Conservation (phyloP, 2,113 vertebrate species). For the Mobula birostris region DNA sequence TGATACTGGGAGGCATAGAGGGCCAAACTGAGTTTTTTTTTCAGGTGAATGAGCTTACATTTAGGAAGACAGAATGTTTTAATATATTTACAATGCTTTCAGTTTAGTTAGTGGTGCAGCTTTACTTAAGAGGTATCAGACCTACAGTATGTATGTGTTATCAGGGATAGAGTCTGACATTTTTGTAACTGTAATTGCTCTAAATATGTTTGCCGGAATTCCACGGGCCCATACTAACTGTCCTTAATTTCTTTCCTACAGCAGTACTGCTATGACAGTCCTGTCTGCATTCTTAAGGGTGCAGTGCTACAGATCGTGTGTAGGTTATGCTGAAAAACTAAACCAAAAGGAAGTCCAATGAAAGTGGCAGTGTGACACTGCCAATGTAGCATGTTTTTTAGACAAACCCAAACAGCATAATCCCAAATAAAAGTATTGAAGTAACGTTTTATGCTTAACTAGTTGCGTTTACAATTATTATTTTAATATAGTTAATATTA, state of each 20-base stretch:
- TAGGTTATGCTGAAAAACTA: conserved; percentile 99
- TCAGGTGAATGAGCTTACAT: conserved; percentile 59
- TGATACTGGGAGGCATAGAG: conserved; percentile 52
- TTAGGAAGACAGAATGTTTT: conserved; percentile 48
- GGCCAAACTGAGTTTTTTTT: conserved; percentile 57
- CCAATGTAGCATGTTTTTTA: conserved; percentile 70
- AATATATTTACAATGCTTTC: conserved; percentile 51
- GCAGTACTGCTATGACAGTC: conserved; percentile 99
- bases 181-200: conserved; percentile 94
- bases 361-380: conserved; percentile 79
- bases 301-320: conserved; percentile 99
- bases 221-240: conserved; percentile 99
- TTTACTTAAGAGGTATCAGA: conserved; percentile 50
- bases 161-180: conserved; percentile 77
- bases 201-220: conserved; percentile 87
- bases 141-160: conserved; percentile 83
- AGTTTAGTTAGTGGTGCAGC: conserved; percentile 63
- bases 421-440: conserved; percentile 38
- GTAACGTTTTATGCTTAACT: conserved; percentile 38
- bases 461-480: conserved; percentile 34
- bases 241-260: conserved; percentile 99
- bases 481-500: conserved; percentile 38
- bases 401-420: conserved; percentile 36
- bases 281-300: conserved; percentile 99
- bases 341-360: conserved; percentile 81